phyloP scores from a whole-genome alignment of 2,888 invertebrate genomes.

The Heliconius ethilla region DNA sequence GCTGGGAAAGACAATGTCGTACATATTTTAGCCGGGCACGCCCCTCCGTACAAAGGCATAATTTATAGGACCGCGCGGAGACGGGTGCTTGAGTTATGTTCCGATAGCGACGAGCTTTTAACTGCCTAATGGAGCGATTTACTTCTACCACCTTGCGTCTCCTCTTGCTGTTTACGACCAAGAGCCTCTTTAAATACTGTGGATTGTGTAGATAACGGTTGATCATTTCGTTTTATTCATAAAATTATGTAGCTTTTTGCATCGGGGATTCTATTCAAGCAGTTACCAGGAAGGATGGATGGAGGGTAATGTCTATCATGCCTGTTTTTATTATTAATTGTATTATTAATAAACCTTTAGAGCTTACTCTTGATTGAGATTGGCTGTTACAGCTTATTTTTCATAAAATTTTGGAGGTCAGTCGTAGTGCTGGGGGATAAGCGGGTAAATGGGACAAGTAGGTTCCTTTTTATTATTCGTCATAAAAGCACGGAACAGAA shows the following conservation, averaged over 20 bases:
- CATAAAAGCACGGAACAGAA: too few species aligned
- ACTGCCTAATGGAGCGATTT: constrained; percentile 82
- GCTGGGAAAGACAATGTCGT: constrained; percentile 78
- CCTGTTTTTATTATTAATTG: too few species aligned
- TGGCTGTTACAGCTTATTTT: too few species aligned
- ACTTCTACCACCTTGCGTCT: constrained; percentile 76
- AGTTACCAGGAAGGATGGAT: background rate
- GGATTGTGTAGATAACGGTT: constrained; percentile 40
- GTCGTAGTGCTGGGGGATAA: too few species aligned
- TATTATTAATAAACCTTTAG: background rate
- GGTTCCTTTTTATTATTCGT: too few species aligned
- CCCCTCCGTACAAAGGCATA: constrained; percentile 80
- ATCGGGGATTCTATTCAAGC: background rate
- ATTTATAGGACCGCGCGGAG: constrained; percentile 80
- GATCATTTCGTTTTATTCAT: constrained; percentile 33
- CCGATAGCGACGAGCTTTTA: constrained; percentile 82
- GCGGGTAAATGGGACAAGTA: too few species aligned
- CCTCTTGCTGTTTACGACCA: constrained; percentile 64
- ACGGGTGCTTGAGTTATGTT: constrained; percentile 80
- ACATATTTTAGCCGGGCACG: constrained; percentile 80
- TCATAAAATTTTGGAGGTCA: too few species aligned
- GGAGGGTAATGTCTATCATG: background rate
- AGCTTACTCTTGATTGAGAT: too few species aligned
- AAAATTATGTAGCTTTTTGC: constrained; percentile 8
- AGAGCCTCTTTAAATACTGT: constrained; percentile 54